Evolutionary conservation across 2,797 vertebrate genomes (phyloP).

Genomic region (Anisognathus igniventris): DNA sequence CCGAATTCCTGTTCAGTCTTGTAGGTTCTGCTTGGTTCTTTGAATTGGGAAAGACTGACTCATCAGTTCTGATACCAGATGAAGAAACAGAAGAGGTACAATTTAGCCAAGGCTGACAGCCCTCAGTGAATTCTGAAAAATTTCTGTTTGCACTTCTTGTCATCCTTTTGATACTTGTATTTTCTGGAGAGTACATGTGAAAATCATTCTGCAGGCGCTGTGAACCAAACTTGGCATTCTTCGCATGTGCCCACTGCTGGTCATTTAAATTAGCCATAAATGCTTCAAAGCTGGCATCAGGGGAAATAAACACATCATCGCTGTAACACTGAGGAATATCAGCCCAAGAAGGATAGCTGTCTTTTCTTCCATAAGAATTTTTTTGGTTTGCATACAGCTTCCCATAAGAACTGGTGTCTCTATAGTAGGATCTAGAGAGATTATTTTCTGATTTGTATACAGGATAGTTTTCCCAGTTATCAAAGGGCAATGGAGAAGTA

Average conservation of each 20-base stretch:
- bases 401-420: conserved; percentile 35
- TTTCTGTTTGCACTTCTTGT: conserved; percentile 14
- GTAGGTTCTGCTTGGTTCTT: conserved; percentile 21
- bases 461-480: conserved; percentile 71
- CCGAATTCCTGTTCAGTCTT: conserved; percentile 3
- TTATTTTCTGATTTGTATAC: conserved; percentile 59
- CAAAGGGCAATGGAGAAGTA: conserved; percentile 26
- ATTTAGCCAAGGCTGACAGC: conserved; percentile 2
- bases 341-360: conserved; percentile 44
- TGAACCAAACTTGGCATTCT: conserved; percentile 16
- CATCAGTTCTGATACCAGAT: conserved; percentile 7
- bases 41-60: conserved; percentile 3
- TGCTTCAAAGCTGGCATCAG: conserved; percentile 55
- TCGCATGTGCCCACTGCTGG: background rate
- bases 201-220: conserved; percentile 6
- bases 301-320: conserved; percentile 47
- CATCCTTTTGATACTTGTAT: background rate
- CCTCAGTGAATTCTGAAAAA: background rate
- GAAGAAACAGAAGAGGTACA: conserved; percentile 12
- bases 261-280: conserved; percentile 46
- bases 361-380: conserved; percentile 36
- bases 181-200: conserved; percentile 11
- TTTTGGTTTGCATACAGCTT: conserved; percentile 41
- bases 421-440: conserved; percentile 50
- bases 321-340: conserved; percentile 42